These are phyloP conservation scores for Ctenoplectra terminalis DNA, from an alignment of 1,140 invertebrate species.

Conservation along the genomic window DNA sequence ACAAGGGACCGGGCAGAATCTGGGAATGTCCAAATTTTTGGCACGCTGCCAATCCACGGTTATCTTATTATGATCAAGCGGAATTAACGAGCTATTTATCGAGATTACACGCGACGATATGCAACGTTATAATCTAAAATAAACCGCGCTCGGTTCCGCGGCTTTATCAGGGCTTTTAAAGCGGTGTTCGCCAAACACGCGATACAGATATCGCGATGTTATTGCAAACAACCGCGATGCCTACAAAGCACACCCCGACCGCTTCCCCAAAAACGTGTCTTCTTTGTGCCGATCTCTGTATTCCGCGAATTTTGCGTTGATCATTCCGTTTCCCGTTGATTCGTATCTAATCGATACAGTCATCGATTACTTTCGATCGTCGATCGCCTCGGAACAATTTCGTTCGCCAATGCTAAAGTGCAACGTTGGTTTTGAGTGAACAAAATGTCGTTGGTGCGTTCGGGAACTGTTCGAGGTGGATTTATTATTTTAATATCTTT, in stretches of 20 bases:
- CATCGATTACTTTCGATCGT: slow-evolving; percentile 5
- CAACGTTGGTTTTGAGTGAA: neutral
- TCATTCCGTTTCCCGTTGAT: neutral
- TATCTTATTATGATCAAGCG: slow-evolving; percentile 52
- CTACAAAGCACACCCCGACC: neutral
- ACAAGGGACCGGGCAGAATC: slow-evolving; percentile 29
- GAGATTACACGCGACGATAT: slow-evolving; percentile 50
- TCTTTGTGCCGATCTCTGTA: neutral
- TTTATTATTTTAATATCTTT: no score
- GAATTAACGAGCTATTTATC: slow-evolving; percentile 59
- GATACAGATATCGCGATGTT: slow-evolving; percentile 34
- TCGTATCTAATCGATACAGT: neutral
- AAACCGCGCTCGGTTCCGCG: slow-evolving; percentile 25
- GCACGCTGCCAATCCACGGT: slow-evolving; percentile 37
- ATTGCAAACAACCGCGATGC: slow-evolving; percentile 14
- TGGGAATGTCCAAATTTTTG: slow-evolving; percentile 53
- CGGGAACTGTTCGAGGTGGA: no score
- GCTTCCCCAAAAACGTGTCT: neutral
- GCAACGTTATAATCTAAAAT: slow-evolving; percentile 52
- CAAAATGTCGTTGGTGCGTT: no score
- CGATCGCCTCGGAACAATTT: neutral
- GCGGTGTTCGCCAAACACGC: slow-evolving; percentile 34
- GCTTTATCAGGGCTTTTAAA: slow-evolving; percentile 42
- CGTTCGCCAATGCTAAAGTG: neutral
- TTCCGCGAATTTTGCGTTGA: neutral